Base-by-base conservation (phyloP, 2,888 invertebrate genomes). In the Galerucella nymphaeae region DNA sequence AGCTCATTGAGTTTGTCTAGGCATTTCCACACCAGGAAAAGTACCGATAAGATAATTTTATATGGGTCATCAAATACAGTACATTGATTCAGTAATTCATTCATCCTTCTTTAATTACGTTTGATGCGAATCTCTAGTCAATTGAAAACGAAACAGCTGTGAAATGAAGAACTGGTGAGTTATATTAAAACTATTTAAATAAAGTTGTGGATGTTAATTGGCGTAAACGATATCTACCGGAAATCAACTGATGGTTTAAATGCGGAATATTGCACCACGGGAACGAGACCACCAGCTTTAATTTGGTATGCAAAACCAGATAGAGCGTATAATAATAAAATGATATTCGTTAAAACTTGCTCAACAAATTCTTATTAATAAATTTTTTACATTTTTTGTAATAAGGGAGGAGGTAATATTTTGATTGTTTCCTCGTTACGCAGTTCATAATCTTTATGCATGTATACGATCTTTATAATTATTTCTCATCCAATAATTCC, bases 211-310 rank as follows among this genome's bases (percentile, higher is more conserved):
- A 16, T 9, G 53, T 53, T 53, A 53, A 53, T 53, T 53, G 53
- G 53, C 53, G 18, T 53, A 53, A 53, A 53, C 53, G 53, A 50
- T 50, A 50, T 16, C 50, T 50, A 50, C 53, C 53, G 16, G 53
- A 53, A 53, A 53, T 53, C 53, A 53, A 53, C 8, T 53, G 16
- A 53, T 5, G 18, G 16, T 53, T 53, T 8, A 53, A 53, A 48
- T 48, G 13, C 48, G 13, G n/a, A 14, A 48, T 48, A 48, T 48
- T n/a, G n/a, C 48, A 18, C n/a, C 16, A 53, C 53, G 18, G 8
- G 18, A 53, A 18, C 53, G 9, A 53, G 18, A 53, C 18, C 18
- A 2, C 10, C 16, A 16, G 10, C 53, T 53, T 53, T 16, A 53
- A 53, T 18, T 53, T 10, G 18, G 16, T 53, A 18, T n/a, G 50